Evolutionary conservation across 2,113 vertebrate genomes (phyloP).

Genomic region (Ameiurus melas): DNA sequence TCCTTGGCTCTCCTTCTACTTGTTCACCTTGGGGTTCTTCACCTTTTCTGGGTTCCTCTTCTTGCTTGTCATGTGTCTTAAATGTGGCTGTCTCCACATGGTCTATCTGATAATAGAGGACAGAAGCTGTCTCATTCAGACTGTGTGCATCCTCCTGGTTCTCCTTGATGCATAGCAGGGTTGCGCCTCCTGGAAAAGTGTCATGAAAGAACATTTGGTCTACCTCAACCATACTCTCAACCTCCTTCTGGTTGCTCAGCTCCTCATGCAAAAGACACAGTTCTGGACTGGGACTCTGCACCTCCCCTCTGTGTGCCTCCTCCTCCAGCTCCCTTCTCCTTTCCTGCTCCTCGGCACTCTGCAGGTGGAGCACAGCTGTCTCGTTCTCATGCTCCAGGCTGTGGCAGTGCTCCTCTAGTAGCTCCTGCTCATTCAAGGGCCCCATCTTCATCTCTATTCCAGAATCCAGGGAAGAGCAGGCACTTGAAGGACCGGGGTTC

Average conservation of each 20-base stretch:
- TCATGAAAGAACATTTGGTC: slow-evolving; percentile 82
- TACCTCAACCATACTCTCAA: slow-evolving; percentile 53
- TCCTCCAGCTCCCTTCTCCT: slow-evolving; percentile 84
- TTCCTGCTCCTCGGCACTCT: slow-evolving; percentile 91
- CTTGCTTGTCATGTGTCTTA: slow-evolving; percentile 55
- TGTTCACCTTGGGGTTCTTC: slow-evolving; percentile 28
- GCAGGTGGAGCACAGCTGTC: slow-evolving; percentile 90
- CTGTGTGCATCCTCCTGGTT: slow-evolving; percentile 68
- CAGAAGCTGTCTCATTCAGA: slow-evolving; percentile 74
- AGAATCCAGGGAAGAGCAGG: slow-evolving; percentile 58
- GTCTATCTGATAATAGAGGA: slow-evolving; percentile 85
- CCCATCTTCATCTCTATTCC: slow-evolving; percentile 64
- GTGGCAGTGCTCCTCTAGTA: slow-evolving; percentile 65
- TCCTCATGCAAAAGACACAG: slow-evolving; percentile 80
- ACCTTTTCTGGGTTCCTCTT: slow-evolving; percentile 12
- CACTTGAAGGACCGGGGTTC: slow-evolving; percentile 53
- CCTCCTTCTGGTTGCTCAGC: slow-evolving; percentile 63
- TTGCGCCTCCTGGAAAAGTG: slow-evolving; percentile 80
- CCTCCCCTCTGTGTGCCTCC: slow-evolving; percentile 67
- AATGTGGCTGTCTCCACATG: slow-evolving; percentile 67
- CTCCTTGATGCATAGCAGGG: slow-evolving; percentile 85
- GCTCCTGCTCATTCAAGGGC: slow-evolving; percentile 61
- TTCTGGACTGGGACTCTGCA: slow-evolving; percentile 61
- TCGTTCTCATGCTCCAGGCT: slow-evolving; percentile 83
- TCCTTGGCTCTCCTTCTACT: slow-evolving; percentile 38